These are phyloP conservation scores for Equus quagga DNA, from an alignment of 2,113 vertebrate species.

Conservation along the genomic window DNA sequence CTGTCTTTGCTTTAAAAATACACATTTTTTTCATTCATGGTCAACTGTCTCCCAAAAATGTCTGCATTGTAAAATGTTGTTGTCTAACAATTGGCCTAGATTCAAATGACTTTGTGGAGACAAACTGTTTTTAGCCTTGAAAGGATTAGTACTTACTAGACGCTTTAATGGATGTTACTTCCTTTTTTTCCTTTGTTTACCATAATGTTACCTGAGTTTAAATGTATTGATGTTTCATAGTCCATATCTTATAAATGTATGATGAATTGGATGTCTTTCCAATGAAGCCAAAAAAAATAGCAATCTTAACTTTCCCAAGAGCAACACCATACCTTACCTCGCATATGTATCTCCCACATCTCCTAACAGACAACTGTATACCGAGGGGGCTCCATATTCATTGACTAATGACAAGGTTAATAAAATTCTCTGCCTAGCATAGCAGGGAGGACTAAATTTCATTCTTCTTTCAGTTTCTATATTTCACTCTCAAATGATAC, in stretches of 20 bases:
- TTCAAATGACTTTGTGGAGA: conserved; percentile 20
- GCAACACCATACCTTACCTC: neutral
- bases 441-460: neutral
- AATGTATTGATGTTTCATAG: neutral
- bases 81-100: neutral
- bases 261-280: neutral
- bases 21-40: neutral
- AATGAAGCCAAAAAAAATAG: conserved; percentile 17
- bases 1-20: conserved; percentile 35
- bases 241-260: neutral
- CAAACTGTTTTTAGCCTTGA: conserved; percentile 31
- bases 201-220: neutral
- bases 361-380: neutral
- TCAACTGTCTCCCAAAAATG: conserved; percentile 32
- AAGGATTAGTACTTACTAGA: conserved; percentile 46
- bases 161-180: neutral
- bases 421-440: neutral
- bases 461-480: neutral
- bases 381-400: neutral
- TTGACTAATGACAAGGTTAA: neutral
- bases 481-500: conserved; percentile 15
- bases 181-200: neutral
- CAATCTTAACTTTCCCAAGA: neutral
- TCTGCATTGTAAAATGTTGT: neutral
- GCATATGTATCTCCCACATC: neutral